phyloP scores from a whole-genome alignment of 2,797 vertebrate species.

The Hippopotamyrus pictus region DNA sequence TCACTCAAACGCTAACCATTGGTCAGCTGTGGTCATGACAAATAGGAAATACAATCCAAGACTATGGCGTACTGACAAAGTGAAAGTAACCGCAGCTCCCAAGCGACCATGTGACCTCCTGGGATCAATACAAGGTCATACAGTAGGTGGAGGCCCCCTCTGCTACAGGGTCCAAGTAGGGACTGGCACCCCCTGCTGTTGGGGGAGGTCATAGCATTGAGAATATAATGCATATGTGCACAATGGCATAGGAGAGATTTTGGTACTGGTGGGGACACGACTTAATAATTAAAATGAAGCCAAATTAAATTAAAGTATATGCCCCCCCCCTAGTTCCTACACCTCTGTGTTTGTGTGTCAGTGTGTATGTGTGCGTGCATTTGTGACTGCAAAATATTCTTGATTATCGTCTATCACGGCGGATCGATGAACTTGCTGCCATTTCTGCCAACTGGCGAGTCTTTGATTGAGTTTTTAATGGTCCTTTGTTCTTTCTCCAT shows the following conservation, averaged over 20 bases:
- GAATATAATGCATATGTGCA: neutral
- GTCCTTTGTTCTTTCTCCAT: neutral
- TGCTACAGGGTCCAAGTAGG: neutral
- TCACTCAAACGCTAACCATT: neutral
- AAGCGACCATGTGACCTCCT: neutral
- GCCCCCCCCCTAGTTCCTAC: neutral
- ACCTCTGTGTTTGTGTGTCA: slow-evolving; percentile 14
- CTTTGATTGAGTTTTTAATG: neutral
- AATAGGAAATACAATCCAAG: neutral
- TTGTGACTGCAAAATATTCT: neutral
- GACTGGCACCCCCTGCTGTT: neutral
- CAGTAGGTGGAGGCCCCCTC: neutral
- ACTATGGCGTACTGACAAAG: neutral
- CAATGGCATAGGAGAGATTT: neutral
- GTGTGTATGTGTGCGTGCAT: slow-evolving; percentile 26
- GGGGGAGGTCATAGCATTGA: neutral
- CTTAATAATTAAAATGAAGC: neutral
- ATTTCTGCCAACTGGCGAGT: slow-evolving; percentile 1
- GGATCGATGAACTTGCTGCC: slow-evolving; percentile 36
- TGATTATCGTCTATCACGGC: neutral
- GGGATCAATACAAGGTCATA: neutral
- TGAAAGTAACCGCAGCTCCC: neutral
- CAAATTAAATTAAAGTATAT: neutral
- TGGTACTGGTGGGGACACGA: neutral
- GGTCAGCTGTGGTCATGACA: neutral